A percentile compares a stretch with the other conserved stretches of the same genome.
phyloP scores from a whole-genome alignment of 2,113 vertebrate species.

The Nansenia antarctica region DNA sequence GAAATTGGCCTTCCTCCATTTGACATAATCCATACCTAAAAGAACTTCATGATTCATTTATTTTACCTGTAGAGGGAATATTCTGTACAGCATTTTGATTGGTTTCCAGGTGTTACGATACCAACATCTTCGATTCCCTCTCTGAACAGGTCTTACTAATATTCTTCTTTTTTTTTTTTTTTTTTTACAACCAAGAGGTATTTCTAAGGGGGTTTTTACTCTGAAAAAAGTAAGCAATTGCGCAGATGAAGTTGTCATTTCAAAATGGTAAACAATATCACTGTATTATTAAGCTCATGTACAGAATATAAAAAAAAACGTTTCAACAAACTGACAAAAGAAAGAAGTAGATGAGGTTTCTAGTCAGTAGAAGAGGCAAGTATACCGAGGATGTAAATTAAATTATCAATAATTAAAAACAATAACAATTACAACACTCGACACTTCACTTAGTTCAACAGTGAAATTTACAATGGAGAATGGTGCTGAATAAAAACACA shows the following conservation, averaged over 20 bases:
- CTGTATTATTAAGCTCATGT: slow-evolving; percentile 54
- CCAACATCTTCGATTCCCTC: slow-evolving; percentile 57
- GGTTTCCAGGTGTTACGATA: background rate
- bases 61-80: background rate
- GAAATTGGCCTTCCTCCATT: slow-evolving; percentile 57
- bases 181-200: slow-evolving; percentile 64
- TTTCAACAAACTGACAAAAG: slow-evolving; percentile 45
- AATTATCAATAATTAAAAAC: slow-evolving; percentile 70
- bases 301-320: slow-evolving; percentile 67
- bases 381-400: slow-evolving; percentile 66
- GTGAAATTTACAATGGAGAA: slow-evolving; percentile 70
- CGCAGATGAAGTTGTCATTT: slow-evolving; percentile 49
- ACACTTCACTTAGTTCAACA: slow-evolving; percentile 72
- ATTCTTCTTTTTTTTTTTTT: slow-evolving; percentile 19
- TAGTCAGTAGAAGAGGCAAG: slow-evolving; percentile 64
- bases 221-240: slow-evolving; percentile 48
- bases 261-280: slow-evolving; percentile 58
- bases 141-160: slow-evolving; percentile 54
- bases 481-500: slow-evolving; percentile 53
- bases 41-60: background rate
- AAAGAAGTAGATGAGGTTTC: slow-evolving; percentile 55
- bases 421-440: slow-evolving; percentile 73
- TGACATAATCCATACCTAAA: slow-evolving; percentile 25
- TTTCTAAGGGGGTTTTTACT: slow-evolving; percentile 41
- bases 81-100: background rate